Evolutionary conservation across 2,797 vertebrate genomes (phyloP).

Genomic region (Coccyzus lansbergi): DNA sequence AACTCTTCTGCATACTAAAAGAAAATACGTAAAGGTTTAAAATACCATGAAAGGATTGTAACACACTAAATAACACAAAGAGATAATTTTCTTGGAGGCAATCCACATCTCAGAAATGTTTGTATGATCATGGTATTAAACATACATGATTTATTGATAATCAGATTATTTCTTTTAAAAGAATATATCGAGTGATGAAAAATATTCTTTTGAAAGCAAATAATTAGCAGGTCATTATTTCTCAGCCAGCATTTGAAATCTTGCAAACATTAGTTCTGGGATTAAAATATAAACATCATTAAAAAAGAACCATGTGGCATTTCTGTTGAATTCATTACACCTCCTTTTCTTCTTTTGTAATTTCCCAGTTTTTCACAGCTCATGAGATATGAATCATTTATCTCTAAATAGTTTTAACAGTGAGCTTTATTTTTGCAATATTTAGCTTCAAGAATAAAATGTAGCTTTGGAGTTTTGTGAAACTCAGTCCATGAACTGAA

Average conservation of each 20-base stretch:
- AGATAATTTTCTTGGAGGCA: not conserved
- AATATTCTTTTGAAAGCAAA: not conserved
- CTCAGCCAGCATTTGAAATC: not conserved
- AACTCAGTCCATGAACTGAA: not conserved
- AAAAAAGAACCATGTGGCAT: not conserved
- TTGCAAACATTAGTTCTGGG: not conserved
- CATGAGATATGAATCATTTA: not conserved
- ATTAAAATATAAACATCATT: constrained; percentile 47
- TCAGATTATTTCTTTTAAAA: not conserved
- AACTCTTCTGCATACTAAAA: not conserved
- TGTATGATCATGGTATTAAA: not conserved
- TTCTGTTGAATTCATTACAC: constrained; percentile 11
- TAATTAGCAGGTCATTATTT: constrained; percentile 7
- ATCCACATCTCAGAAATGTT: not conserved
- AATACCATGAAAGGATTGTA: not conserved
- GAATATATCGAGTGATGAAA: not conserved
- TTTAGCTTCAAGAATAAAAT: constrained; percentile 9
- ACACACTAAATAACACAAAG: not conserved
- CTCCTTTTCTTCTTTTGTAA: not conserved
- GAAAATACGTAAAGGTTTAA: not conserved
- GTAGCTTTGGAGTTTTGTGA: not conserved
- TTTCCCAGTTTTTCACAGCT: not conserved
- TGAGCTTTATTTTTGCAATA: not conserved
- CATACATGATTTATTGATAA: not conserved
- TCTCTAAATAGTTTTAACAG: not conserved